A percentile compares a stretch with the other conserved stretches of the same genome.
These are phyloP conservation scores for Pediacus dermestoides DNA, from an alignment of 2,888 invertebrate species.

Conservation along the genomic window DNA sequence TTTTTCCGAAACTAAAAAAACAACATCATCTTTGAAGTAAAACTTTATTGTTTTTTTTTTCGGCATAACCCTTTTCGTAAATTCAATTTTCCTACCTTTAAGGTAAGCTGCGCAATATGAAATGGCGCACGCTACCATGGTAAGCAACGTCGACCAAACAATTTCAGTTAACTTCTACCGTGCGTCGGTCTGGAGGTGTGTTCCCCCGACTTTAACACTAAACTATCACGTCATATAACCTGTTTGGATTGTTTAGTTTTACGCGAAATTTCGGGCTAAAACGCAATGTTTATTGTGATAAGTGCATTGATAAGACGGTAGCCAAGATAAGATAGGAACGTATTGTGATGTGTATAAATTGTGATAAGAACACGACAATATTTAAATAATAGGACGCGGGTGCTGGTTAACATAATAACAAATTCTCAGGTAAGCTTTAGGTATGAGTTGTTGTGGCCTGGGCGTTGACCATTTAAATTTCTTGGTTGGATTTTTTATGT, in stretches of 20 bases:
- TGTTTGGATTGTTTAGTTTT: slow-evolving; percentile 9
- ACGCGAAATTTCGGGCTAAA: slow-evolving; percentile 8
- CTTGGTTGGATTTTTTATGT: no score
- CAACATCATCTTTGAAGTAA: no score
- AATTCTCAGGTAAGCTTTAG: slow-evolving; percentile 23
- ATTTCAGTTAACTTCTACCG: slow-evolving; percentile 15
- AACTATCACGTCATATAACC: slow-evolving; percentile 14
- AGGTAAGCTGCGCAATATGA: no score
- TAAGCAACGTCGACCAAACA: slow-evolving; percentile 9
- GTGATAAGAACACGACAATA: slow-evolving; percentile 4
- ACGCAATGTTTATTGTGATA: slow-evolving; percentile 17
- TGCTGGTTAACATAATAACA: slow-evolving; percentile 18
- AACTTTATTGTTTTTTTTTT: no score
- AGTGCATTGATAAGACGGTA: slow-evolving; percentile 15
- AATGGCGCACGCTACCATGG: no score
- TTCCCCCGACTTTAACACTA: no score
- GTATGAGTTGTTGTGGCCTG: slow-evolving; percentile 13
- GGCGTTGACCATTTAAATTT: slow-evolving; percentile 15
- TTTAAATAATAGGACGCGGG: slow-evolving; percentile 15
- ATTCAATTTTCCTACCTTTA: no score
- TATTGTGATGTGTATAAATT: slow-evolving; percentile 16
- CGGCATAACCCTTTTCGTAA: no score
- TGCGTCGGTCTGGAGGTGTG: slow-evolving; percentile 14
- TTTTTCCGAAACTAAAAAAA: no score
- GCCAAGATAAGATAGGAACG: slow-evolving; percentile 16